Percentiles rank a stretch among this genome's conserved stretches.
Evolutionary conservation across 2,797 vertebrate genomes (phyloP).

Genomic region (Mormyrops attenuatus): DNA sequence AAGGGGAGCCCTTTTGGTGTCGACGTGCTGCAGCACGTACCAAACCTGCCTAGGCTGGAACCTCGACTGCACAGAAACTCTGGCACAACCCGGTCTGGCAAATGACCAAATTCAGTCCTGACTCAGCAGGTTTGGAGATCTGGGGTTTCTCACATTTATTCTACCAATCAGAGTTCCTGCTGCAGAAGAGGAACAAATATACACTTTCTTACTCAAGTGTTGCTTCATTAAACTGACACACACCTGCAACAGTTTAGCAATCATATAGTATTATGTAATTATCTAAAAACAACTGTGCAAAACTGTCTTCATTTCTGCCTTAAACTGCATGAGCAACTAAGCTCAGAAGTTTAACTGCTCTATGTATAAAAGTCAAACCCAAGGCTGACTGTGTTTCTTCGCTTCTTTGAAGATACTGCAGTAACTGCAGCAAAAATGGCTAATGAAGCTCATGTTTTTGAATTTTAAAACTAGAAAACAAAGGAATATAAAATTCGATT

Average conservation of each 20-base stretch:
- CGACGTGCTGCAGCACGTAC: constrained; percentile 41
- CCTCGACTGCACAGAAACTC: background rate
- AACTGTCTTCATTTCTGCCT: constrained; percentile 70
- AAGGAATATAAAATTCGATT: constrained; percentile 13
- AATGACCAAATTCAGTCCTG: constrained; percentile 63
- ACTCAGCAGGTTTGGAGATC: constrained; percentile 40
- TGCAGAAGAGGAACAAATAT: background rate
- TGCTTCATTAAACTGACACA: background rate
- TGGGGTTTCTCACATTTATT: background rate
- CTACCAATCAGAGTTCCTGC: background rate
- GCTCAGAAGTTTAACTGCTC: constrained; percentile 77
- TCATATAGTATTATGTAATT: background rate
- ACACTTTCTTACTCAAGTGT: background rate
- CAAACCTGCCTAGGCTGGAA: background rate
- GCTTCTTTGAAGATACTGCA: constrained; percentile 28
- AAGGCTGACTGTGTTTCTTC: background rate
- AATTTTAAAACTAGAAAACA: constrained; percentile 21
- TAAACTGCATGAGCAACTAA: constrained; percentile 80
- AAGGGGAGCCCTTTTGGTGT: constrained; percentile 26
- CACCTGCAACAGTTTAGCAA: constrained; percentile 13
- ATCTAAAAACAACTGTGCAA: constrained; percentile 75
- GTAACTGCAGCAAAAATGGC: constrained; percentile 41
- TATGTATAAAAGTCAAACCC: constrained; percentile 20
- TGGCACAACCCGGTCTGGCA: constrained; percentile 35
- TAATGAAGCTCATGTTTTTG: background rate